These are phyloP conservation scores for Ammospiza caudacuta DNA, from an alignment of 2,113 vertebrate genomes.

Conservation along the genomic window DNA sequence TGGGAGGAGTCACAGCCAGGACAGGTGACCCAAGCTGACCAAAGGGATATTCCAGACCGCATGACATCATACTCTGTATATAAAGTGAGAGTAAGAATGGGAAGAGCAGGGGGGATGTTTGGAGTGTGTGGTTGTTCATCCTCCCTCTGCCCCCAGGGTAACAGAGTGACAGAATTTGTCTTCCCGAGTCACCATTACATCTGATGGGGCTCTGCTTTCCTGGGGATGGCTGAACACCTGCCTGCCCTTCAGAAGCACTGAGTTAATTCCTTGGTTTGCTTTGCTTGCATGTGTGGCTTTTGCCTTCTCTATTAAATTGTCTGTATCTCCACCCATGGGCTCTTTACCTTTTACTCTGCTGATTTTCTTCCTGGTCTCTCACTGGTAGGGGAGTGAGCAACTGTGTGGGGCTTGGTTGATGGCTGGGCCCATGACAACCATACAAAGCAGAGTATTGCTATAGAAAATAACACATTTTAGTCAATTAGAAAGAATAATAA, in stretches of 20 bases:
- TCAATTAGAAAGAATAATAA: slow-evolving; percentile 38
- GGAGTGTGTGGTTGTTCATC: neutral
- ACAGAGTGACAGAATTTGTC: neutral
- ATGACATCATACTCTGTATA: rapidly evolving
- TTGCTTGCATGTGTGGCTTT: neutral
- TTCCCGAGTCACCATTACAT: rapidly evolving
- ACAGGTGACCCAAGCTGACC: neutral
- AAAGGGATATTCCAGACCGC: neutral
- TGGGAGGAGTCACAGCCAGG: neutral
- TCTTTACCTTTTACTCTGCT: neutral
- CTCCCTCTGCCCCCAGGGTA: rapidly evolving
- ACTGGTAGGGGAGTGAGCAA: neutral
- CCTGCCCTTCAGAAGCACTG: neutral
- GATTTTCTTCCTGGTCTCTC: neutral
- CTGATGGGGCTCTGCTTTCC: neutral
- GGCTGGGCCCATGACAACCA: neutral
- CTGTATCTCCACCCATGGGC: neutral
- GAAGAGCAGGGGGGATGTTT: neutral
- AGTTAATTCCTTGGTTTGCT: neutral
- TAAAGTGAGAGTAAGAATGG: too few relatives aligned
- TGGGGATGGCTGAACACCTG: neutral
- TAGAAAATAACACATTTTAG: slow-evolving; percentile 17
- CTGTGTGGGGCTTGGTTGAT: neutral
- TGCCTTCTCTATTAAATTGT: neutral
- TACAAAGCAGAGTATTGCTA: neutral